Evolutionary conservation across 2,888 invertebrate genomes (phyloP), one percentile per base, ranked within the genome.

Genomic region (Metallyticus violacea): DNA sequence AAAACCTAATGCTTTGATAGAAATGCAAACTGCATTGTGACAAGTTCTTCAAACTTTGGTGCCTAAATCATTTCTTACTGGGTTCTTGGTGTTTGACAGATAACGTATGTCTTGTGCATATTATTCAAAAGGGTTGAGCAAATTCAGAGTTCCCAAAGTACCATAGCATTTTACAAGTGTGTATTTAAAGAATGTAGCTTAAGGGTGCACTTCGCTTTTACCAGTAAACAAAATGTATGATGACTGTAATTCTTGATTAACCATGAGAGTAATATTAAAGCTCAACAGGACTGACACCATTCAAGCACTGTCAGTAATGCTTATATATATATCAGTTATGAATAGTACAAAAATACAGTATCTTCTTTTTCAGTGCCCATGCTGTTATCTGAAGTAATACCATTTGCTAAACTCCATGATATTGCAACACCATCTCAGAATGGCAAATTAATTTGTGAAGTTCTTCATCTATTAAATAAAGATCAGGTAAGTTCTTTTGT

Each of bases 401-500:
- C 92, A 26, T 89, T 94, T 29, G 90, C 90, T 15, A 89, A 89
- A 85, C 89, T 92, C 85, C 90, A 81, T 25, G 90, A 85, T 89
- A 90, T 86, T 90, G 90, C 62, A 89, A 89, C 87, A 89, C 89
- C 29, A 9, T 25, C 62, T n/a, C 86, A 30, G 7, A 62, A 62
- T 83, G 83, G 83, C 40, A 92, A 92, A 90, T 92, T 96, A 87
- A 91, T 96, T 88, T 93, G 93, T 81, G 93, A 93, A 87, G 91
- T 95, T 86, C 92, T 96, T 88, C 92, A 93, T 78, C 92, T 94
- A 89, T 92, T 95, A 89, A 92, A 94, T 81, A 91, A 92, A 88
- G 93, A 94, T 89, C 94, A 95, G 91, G 92, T 92, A 90, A 90
- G 89, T 85, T 7, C 40, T 1, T 40, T n/a, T n/a, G n/a, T n/a